Percentiles rank a stretch among this genome's conserved stretches.
These are phyloP conservation scores for Heteromurus nitidus DNA, from an alignment of 2,888 invertebrate species.

Conservation along the genomic window DNA sequence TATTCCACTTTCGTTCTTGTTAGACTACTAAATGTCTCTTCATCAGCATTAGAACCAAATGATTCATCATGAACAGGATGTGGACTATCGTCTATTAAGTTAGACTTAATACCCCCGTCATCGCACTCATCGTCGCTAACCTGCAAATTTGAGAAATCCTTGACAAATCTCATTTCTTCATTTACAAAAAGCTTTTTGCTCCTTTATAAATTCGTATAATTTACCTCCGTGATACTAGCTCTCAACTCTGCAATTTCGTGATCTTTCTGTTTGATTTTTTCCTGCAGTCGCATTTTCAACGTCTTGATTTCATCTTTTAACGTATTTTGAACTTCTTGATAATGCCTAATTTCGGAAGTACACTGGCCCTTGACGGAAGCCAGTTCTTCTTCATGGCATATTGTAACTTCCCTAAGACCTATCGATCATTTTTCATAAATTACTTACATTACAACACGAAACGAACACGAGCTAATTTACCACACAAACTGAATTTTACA, in stretches of 20 bases:
- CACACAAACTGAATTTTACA: too few relatives aligned
- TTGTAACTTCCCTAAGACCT: neutral
- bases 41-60: constrained; percentile 21
- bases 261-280: constrained; percentile 37
- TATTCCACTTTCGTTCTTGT: constrained; percentile 44
- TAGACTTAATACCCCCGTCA: too few relatives aligned
- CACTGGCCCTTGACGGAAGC: neutral
- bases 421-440: neutral
- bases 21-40: constrained; percentile 35
- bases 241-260: constrained; percentile 30
- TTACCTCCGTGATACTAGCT: constrained; percentile 33
- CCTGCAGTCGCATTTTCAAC: constrained; percentile 43
- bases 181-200: too few relatives aligned
- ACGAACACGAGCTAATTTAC: too few relatives aligned
- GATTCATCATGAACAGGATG: constrained; percentile 26
- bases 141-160: too few relatives aligned
- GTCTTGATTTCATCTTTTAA: constrained; percentile 51
- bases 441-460: too few relatives aligned
- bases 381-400: constrained; percentile 11
- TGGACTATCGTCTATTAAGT: too few relatives aligned
- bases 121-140: too few relatives aligned
- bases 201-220: too few relatives aligned
- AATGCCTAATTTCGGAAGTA: constrained; percentile 19
- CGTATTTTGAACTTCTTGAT: constrained; percentile 23
- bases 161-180: too few relatives aligned